A percentile compares a stretch with the other conserved stretches of the same genome.
phyloP scores from a whole-genome alignment of 2,113 vertebrate genomes.

The Ifrita kowaldi region DNA sequence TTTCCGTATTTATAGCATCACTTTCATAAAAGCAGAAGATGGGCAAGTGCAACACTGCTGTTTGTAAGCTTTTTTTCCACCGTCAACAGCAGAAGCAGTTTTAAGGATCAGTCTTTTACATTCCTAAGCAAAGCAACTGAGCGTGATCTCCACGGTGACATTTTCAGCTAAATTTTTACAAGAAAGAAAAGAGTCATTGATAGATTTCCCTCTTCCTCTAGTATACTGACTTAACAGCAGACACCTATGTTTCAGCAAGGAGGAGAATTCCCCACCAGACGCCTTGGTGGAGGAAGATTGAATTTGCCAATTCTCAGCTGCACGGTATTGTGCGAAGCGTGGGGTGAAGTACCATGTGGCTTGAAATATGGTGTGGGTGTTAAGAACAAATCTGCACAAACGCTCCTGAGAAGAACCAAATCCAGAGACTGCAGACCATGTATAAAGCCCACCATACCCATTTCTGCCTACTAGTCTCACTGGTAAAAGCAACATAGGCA shows the following conservation, averaged over 20 bases:
- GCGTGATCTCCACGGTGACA: background rate
- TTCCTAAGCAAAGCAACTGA: background rate
- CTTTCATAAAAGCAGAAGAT: background rate
- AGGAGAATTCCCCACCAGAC: background rate
- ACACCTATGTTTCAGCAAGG: background rate
- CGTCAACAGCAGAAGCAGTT: background rate
- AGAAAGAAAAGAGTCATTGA: conserved; percentile 21
- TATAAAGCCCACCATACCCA: background rate
- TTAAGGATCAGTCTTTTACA: background rate
- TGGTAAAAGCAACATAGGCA: background rate
- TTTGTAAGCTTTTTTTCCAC: conserved; percentile 25
- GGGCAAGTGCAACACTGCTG: background rate
- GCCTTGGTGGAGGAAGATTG: background rate
- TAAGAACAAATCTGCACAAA: background rate
- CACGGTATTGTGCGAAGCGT: background rate
- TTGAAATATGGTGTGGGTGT: background rate
- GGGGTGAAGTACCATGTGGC: conserved; percentile 3
- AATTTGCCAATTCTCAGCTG: conserved; percentile 41
- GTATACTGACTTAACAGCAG: conserved; percentile 19
- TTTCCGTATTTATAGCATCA: background rate
- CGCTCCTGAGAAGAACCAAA: background rate
- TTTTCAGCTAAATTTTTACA: background rate
- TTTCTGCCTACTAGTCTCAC: background rate
- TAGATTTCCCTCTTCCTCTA: conserved; percentile 23
- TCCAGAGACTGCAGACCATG: background rate